These are phyloP conservation scores for Rhingia campestris DNA, from an alignment of 2,888 invertebrate genomes.

Conservation along the genomic window DNA sequence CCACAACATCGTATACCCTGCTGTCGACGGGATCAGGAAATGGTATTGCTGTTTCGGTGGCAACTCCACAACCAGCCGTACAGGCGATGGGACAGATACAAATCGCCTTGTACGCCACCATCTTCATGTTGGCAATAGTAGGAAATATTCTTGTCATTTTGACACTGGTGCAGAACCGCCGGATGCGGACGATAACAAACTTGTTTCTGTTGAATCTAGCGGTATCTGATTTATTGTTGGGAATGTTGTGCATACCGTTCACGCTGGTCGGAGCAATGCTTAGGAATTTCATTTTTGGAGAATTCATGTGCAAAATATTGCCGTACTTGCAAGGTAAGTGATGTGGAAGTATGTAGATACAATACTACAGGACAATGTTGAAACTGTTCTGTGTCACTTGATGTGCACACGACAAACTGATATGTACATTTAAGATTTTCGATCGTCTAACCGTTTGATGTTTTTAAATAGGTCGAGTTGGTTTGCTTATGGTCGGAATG, in stretches of 20 bases:
- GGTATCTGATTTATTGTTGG: conserved; percentile 88
- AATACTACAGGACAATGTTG: no score
- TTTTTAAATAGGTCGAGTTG: no score
- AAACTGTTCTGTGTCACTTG: neutral
- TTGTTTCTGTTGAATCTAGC: conserved; percentile 90
- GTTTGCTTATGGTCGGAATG: no score
- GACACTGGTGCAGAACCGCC: conserved; percentile 88
- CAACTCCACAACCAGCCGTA: conserved; percentile 49
- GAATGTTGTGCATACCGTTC: conserved; percentile 90
- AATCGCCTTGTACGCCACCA: conserved; percentile 87
- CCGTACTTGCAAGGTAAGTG: conserved; percentile 89
- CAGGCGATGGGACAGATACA: conserved; percentile 74
- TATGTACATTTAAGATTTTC: neutral
- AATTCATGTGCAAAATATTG: conserved; percentile 88
- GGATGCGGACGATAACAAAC: conserved; percentile 91
- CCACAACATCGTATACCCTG: conserved; percentile 35
- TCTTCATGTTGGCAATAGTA: conserved; percentile 90
- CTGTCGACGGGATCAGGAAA: conserved; percentile 39
- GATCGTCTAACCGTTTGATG: no score
- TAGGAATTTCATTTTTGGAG: conserved; percentile 88
- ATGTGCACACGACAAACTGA: neutral
- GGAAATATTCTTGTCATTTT: conserved; percentile 92
- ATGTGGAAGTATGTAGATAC: no score
- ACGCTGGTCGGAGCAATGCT: conserved; percentile 87
- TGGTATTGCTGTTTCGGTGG: conserved; percentile 36